A percentile compares a stretch with the other conserved stretches of the same genome.
Conservation (phyloP, 2,888 invertebrate species). For the Megalurothrips usitatus region DNA sequence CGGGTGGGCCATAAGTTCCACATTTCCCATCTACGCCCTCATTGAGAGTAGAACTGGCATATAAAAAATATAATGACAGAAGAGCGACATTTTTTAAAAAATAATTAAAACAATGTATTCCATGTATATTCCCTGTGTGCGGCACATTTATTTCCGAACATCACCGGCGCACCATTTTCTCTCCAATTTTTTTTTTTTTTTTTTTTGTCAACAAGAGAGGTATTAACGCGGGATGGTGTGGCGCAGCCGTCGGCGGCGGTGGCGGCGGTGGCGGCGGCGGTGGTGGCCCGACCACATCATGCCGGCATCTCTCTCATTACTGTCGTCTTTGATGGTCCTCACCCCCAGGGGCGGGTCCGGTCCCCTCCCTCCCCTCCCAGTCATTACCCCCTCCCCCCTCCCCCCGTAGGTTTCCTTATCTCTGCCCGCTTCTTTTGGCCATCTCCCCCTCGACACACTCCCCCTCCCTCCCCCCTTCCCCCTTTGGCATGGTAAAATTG, state of each 20-base stretch:
- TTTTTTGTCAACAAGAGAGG: background rate
- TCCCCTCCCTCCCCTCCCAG: background rate
- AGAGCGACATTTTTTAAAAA: too few species aligned
- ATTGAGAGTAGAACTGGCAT: too few species aligned
- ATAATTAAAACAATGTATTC: too few species aligned
- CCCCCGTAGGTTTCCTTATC: background rate
- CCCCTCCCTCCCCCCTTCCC: background rate
- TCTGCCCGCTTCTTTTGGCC: slow-evolving; percentile 14
- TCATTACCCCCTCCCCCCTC: background rate
- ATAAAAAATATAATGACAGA: too few species aligned
- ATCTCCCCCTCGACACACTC: background rate
- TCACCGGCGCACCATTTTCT: background rate
- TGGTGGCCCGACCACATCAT: background rate
- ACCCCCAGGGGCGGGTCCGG: background rate
- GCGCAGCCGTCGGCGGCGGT: too few species aligned
- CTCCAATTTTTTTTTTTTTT: background rate
- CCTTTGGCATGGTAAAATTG: slow-evolving; percentile 9
- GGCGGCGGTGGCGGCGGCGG: background rate
- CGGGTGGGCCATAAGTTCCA: too few species aligned
- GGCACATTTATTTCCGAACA: background rate
- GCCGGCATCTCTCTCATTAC: slow-evolving; percentile 16
- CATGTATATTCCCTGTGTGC: too few species aligned
- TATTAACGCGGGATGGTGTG: background rate
- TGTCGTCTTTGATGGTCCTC: slow-evolving; percentile 18
- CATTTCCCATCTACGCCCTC: too few species aligned